These are phyloP conservation scores for Cherax quadricarinatus DNA, from an alignment of 1,140 invertebrate genomes.

Conservation along the genomic window DNA sequence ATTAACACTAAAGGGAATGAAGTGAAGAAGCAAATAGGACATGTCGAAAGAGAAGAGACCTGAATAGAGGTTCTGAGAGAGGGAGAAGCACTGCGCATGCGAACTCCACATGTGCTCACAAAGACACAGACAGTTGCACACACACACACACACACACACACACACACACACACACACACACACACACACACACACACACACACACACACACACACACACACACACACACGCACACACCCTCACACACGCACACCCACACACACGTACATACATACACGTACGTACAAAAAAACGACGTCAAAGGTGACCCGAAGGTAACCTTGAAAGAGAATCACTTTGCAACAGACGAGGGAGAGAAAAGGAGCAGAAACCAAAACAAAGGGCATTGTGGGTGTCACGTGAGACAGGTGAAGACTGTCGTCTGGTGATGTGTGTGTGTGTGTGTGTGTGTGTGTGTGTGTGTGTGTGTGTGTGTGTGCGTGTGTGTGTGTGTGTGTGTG, in stretches of 20 bases:
- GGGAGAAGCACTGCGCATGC: no score
- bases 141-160: no score
- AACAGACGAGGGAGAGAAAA: slow-evolving; percentile 1
- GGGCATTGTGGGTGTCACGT: slow-evolving; percentile 60
- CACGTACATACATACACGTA: background rate
- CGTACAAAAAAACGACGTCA: background rate
- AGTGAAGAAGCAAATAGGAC: no score
- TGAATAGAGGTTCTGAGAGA: no score
- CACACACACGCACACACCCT: no score
- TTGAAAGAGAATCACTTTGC: background rate
- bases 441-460: slow-evolving; percentile 17
- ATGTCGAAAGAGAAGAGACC: no score
- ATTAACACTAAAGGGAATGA: no score
- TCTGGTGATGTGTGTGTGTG: background rate
- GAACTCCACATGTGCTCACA: no score
- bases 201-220: no score
- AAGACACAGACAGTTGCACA: background rate
- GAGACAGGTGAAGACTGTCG: slow-evolving; percentile 23
- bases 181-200: background rate
- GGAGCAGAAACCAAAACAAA: slow-evolving; percentile 39
- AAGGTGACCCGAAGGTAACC: background rate
- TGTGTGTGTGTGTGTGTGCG: slow-evolving; percentile 9
- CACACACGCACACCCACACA: no score
- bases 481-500: slow-evolving; percentile 13
- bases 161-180: background rate